phyloP scores from a whole-genome alignment of 1,140 invertebrate genomes.

The Lanistes nyassanus region DNA sequence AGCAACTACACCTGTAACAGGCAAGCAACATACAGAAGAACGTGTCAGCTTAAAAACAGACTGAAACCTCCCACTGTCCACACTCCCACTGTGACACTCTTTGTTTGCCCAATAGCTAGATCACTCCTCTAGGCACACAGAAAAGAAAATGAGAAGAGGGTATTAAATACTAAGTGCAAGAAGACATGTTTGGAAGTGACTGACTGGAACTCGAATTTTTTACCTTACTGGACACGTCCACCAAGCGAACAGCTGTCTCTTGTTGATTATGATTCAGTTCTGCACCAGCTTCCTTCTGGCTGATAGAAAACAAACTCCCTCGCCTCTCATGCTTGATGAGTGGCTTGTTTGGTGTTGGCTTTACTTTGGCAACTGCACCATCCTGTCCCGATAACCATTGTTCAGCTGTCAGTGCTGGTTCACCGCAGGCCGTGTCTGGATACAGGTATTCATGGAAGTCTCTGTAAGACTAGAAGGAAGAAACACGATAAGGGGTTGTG shows the following conservation, averaged over 20 bases:
- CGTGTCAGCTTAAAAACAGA: no score
- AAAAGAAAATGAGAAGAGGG: no score
- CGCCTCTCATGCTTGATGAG: slow-evolving; percentile 28
- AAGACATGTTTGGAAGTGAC: no score
- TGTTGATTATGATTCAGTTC: not conserved
- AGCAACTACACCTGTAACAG: no score
- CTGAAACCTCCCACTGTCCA: no score
- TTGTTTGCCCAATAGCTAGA: no score
- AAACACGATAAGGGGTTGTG: not conserved
- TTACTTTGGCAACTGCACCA: slow-evolving; percentile 39
- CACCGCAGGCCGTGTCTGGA: slow-evolving; percentile 84
- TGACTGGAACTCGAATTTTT: not conserved
- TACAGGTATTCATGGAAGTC: slow-evolving; percentile 94
- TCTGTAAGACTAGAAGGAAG: slow-evolving; percentile 79
- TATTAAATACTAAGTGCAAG: no score
- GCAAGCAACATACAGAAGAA: no score
- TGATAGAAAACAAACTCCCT: slow-evolving; percentile 18
- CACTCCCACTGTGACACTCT: no score
- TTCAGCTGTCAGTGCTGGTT: slow-evolving; percentile 79
- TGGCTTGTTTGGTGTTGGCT: slow-evolving; percentile 20
- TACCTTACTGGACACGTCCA: not conserved
- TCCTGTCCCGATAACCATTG: slow-evolving; percentile 77
- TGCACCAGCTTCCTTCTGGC: not conserved
- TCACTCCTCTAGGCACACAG: no score
- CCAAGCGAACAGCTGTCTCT: not conserved